These are phyloP conservation scores for Steinernema khuongi DNA, from an alignment of 1,140 invertebrate genomes.

Conservation along the genomic window DNA sequence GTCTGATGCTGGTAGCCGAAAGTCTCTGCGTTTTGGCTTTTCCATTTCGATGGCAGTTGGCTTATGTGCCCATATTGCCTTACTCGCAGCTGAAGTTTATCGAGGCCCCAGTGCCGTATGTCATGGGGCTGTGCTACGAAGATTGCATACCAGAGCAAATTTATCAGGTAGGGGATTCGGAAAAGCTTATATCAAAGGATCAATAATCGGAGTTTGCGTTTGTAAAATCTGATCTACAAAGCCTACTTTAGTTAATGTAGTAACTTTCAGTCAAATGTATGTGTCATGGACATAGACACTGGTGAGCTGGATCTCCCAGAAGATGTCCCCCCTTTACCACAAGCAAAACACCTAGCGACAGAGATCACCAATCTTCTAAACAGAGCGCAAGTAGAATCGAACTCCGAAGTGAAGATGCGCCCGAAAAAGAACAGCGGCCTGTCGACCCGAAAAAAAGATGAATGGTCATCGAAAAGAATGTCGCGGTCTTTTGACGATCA, in stretches of 20 bases:
- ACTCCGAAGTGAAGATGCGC: constrained; percentile 19
- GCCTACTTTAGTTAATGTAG: constrained; percentile 26
- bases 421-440: constrained; percentile 18
- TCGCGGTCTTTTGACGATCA: constrained; percentile 51
- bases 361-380: constrained; percentile 38
- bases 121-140: constrained; percentile 75
- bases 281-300: constrained; percentile 90
- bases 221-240: constrained; percentile 33
- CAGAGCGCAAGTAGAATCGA: constrained; percentile 18
- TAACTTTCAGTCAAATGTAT: constrained; percentile 71
- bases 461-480: constrained; percentile 51
- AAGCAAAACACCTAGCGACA: constrained; percentile 71
- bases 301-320: constrained; percentile 85
- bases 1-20: constrained; percentile 92
- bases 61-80: constrained; percentile 96
- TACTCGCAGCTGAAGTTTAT: constrained; percentile 89
- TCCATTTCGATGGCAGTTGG: constrained; percentile 94
- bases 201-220: too few relatives aligned
- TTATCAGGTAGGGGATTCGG: constrained; percentile 63
- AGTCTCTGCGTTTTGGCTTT: constrained; percentile 80
- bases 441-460: constrained; percentile 20
- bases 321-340: constrained; percentile 85
- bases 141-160: constrained; percentile 64
- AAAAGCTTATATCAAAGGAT: too few relatives aligned
- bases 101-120: constrained; percentile 95